Evolutionary conservation across 2,888 invertebrate genomes (phyloP), one percentile per base, ranked within the genome.

Genomic region (Macrophya alboannulata): DNA sequence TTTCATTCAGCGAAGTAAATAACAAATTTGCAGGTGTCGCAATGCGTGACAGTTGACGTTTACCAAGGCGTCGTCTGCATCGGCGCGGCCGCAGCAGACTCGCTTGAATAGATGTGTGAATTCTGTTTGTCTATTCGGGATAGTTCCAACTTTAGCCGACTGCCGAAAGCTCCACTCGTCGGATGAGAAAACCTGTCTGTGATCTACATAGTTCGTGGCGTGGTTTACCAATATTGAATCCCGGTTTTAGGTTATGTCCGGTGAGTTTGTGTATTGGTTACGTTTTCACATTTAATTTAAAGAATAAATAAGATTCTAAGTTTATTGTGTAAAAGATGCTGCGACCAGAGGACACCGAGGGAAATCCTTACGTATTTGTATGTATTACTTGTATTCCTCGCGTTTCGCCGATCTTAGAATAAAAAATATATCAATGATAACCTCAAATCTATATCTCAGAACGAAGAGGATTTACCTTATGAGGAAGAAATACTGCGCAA

Each of bases 401-500:
- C 8, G 37, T 74, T 37, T 17, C 55, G 10, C 10, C n/a, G 17
- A 8, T 3, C 17, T 55, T 68, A 74, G 74, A 25, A 3, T 9
- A 21, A 1, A 31, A 31, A 2, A 31, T 31, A 31, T 31, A 31
- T 31, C 3, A 31, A 31, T 31, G 31, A 31, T 31, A 31, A 31
- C 31, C 31, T 62, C 10, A 4, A 3, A 10, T 62, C 62, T 12
- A 1, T 76, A 59, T 87, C 88, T 83, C 92, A 98, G 97, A 96
- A 96, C 87, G 99, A 99, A 93, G 99, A 99, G 92, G 99, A 99
- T 94, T 95, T 99, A 65, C 98, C 99, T 0, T 99, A 99, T 93
- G 99, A 99, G 94, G 99, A 99, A 94, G 99, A 99, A 94, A 99
- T 99, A 90, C 95, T 99, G 62, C 95, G 99, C 87, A 99, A 99